phyloP scores from a whole-genome alignment of 1,140 invertebrate genomes.

The Ladona fulva region DNA sequence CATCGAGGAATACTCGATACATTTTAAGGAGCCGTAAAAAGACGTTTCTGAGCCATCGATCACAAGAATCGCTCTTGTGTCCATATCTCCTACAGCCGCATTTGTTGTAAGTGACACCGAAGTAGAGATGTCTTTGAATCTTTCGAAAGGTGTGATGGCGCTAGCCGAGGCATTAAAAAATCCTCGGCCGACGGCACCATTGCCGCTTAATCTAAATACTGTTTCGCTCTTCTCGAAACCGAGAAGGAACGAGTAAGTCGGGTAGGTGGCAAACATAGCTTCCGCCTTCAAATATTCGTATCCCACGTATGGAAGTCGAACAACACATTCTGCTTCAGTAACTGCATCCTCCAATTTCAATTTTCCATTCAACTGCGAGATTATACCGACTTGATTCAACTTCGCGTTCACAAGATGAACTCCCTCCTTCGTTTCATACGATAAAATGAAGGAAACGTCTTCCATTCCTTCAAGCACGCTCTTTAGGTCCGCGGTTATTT shows the following conservation, averaged over 20 bases:
- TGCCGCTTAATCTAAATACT: not conserved
- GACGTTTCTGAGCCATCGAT: not conserved
- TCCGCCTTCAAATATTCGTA: not conserved
- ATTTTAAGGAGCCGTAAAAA: not conserved
- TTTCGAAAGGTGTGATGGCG: not conserved
- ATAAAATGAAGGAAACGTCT: not conserved
- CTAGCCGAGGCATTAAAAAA: not conserved
- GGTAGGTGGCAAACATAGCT: not conserved
- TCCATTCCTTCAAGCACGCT: not conserved
- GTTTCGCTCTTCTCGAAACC: not conserved
- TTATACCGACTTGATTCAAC: not conserved
- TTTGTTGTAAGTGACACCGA: not conserved
- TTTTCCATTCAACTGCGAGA: not conserved
- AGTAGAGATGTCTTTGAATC: not conserved
- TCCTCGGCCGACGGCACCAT: not conserved
- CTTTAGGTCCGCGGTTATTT: not conserved
- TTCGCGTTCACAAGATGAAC: not conserved
- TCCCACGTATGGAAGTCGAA: not conserved
- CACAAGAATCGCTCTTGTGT: not conserved
- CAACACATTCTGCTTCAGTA: not conserved
- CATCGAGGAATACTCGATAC: not conserved
- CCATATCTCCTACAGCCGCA: not conserved
- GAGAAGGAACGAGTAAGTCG: not conserved
- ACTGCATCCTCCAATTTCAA: not conserved
- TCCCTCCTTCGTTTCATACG: not conserved